Percentiles rank a stretch among this genome's conserved stretches.
Evolutionary conservation across 2,113 vertebrate species (phyloP).

Genomic region (Mionectes macconnelli): DNA sequence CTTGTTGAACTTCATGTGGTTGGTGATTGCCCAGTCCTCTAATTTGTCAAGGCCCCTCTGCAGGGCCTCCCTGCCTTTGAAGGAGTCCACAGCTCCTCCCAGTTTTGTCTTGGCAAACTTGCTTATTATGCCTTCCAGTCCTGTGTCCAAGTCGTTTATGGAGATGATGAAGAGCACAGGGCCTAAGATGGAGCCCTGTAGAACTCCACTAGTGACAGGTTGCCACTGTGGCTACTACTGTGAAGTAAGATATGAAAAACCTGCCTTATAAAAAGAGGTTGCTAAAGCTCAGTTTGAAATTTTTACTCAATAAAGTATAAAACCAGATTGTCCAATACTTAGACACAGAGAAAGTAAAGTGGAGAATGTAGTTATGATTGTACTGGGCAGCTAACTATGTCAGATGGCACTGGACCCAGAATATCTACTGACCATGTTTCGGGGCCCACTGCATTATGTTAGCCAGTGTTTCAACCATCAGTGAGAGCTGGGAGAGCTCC

Average conservation of each 20-base stretch:
- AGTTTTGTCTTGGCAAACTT: background rate
- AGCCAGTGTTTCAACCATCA: background rate
- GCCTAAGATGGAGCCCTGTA: background rate
- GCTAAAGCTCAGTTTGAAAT: background rate
- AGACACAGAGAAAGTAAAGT: background rate
- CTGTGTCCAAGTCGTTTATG: background rate
- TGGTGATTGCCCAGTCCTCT: background rate
- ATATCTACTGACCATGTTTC: background rate
- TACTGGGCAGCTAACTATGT: background rate
- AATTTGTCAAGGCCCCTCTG: background rate
- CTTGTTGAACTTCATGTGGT: background rate
- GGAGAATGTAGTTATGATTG: background rate
- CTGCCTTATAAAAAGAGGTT: background rate
- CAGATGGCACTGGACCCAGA: background rate
- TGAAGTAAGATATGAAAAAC: background rate
- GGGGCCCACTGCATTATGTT: background rate
- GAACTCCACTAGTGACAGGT: background rate
- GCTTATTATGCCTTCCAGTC: too few relatives aligned
- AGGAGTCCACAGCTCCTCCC: background rate
- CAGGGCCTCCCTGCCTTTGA: background rate
- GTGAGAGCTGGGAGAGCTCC: background rate
- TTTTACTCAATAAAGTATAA: background rate
- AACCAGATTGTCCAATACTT: background rate
- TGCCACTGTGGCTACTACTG: background rate
- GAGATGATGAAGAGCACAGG: background rate